Conservation (phyloP, 2,113 vertebrate genomes). For the Prunella fulvescens region DNA sequence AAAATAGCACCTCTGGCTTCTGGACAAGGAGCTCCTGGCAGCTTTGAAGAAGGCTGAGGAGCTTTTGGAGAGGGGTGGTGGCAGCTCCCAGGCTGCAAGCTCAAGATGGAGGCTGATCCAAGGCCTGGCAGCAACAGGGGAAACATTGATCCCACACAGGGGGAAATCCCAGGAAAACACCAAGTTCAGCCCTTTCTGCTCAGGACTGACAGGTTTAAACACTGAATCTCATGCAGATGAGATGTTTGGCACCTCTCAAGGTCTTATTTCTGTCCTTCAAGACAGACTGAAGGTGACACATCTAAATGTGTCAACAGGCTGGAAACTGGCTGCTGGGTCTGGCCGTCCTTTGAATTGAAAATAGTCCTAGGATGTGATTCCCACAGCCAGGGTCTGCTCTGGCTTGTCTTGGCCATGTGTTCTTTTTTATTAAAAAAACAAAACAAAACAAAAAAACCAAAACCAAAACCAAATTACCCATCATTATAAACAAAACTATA, state of each 20-base stretch:
- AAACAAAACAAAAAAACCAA: no score
- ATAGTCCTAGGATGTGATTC: background rate
- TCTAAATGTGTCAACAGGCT: background rate
- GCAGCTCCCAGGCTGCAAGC: background rate
- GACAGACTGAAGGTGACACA: no score
- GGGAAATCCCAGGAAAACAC: background rate
- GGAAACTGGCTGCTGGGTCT: background rate
- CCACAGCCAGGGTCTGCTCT: background rate
- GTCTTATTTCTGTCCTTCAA: background rate
- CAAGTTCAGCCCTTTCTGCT: background rate
- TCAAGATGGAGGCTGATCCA: background rate
- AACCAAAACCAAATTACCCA: no score
- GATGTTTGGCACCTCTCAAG: background rate
- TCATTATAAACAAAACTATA: no score
- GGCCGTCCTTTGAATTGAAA: background rate
- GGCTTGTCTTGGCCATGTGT: background rate
- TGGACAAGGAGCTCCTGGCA: background rate
- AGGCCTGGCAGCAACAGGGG: background rate
- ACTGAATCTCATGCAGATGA: background rate
- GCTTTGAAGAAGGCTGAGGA: background rate
- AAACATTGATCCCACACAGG: no score
- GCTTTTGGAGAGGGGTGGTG: background rate
- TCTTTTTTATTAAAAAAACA: background rate
- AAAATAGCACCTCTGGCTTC: background rate
- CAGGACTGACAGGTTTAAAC: background rate